These are phyloP conservation scores for Cavia porcellus DNA, from an alignment of 2,113 vertebrate species.

Conservation along the genomic window DNA sequence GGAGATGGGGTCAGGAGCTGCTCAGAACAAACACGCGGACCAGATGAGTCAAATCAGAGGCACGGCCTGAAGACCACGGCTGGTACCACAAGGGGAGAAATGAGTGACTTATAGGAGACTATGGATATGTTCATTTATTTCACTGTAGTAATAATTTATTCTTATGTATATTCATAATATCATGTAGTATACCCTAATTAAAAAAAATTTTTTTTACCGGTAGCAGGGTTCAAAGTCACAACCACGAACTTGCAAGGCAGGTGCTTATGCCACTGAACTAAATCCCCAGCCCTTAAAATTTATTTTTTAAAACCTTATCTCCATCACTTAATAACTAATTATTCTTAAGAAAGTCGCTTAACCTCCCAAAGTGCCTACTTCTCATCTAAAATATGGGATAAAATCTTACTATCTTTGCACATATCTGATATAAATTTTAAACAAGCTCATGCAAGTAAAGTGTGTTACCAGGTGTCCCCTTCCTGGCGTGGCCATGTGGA, in stretches of 20 bases:
- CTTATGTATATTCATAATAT: background rate
- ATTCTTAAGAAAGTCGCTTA: slow-evolving; percentile 20
- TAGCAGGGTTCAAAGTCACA: too few relatives aligned
- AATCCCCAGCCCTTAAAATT: background rate
- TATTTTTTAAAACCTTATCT: background rate
- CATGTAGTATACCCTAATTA: background rate
- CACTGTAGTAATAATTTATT: background rate
- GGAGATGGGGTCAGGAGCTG: background rate
- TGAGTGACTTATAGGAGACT: background rate
- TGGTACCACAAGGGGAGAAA: too few relatives aligned
- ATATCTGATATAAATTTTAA: background rate
- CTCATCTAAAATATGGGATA: background rate
- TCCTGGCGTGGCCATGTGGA: background rate
- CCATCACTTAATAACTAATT: slow-evolving; percentile 3
- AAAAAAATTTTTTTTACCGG: too few relatives aligned
- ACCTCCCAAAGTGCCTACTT: background rate
- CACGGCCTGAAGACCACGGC: background rate
- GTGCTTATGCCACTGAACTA: too few relatives aligned
- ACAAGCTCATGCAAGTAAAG: background rate
- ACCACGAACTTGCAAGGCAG: too few relatives aligned
- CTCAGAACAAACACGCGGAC: background rate
- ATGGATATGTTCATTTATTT: background rate
- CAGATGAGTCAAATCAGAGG: background rate
- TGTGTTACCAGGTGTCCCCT: background rate
- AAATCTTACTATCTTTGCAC: background rate